Evolutionary conservation across 1,140 invertebrate genomes (phyloP).

Genomic region (Aculops lycopersici): DNA sequence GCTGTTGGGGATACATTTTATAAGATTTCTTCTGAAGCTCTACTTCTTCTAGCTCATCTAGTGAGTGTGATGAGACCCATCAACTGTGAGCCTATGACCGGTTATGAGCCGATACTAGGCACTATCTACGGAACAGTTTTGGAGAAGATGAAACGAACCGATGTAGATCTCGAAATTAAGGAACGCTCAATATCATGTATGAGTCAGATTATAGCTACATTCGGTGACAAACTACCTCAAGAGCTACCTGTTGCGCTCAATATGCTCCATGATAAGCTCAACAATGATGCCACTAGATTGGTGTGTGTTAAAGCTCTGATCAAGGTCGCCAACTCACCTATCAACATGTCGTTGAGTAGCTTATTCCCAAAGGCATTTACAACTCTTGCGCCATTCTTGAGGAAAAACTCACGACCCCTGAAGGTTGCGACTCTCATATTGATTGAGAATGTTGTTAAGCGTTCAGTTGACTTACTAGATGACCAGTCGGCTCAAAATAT

Average conservation of each 20-base stretch:
- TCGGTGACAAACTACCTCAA: slow-evolving; percentile 41
- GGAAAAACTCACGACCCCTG: slow-evolving; percentile 82
- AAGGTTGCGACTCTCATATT: slow-evolving; percentile 65
- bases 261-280: slow-evolving; percentile 65
- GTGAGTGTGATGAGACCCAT: slow-evolving; percentile 72
- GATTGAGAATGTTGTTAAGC: slow-evolving; percentile 54
- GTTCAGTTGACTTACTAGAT: slow-evolving; percentile 27
- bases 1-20: slow-evolving; percentile 82
- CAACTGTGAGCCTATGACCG: slow-evolving; percentile 23
- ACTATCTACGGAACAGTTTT: slow-evolving; percentile 56
- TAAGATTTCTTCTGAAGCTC: slow-evolving; percentile 80
- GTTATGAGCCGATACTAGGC: slow-evolving; percentile 39
- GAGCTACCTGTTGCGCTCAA: slow-evolving; percentile 55
- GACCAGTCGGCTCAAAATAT: slow-evolving; percentile 16
- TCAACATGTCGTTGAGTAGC: slow-evolving; percentile 47
- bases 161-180: slow-evolving; percentile 94
- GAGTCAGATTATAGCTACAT: slow-evolving; percentile 67
- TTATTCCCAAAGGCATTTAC: slow-evolving; percentile 63
- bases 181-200: slow-evolving; percentile 85
- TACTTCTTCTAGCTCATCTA: slow-evolving; percentile 65
- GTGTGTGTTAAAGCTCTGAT: slow-evolving; percentile 83
- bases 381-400: slow-evolving; percentile 60
- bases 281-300: slow-evolving; percentile 80
- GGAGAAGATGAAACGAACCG: slow-evolving; percentile 53
- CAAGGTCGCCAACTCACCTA: slow-evolving; percentile 58